A percentile compares a stretch with the other conserved stretches of the same genome.
These are phyloP conservation scores for Pogonus chalceus DNA, from an alignment of 1,140 invertebrate genomes.

Conservation along the genomic window DNA sequence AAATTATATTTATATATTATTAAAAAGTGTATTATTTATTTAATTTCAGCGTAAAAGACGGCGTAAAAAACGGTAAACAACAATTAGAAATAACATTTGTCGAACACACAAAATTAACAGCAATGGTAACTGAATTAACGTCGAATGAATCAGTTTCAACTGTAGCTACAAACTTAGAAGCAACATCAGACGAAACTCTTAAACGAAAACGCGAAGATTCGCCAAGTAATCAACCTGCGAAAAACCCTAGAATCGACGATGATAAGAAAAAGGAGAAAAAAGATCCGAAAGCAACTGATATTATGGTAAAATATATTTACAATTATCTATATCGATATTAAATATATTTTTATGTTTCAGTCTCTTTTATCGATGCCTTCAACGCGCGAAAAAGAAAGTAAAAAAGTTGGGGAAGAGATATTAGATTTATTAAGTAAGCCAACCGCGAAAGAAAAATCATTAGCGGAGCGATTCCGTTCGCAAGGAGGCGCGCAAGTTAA, in stretches of 20 bases:
- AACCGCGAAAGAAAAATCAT: conserved; percentile 87
- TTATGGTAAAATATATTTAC: conserved; percentile 46
- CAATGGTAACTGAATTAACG: conserved; percentile 49
- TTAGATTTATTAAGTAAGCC: conserved; percentile 88
- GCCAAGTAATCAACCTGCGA: conserved; percentile 18
- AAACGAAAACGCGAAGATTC: conserved; percentile 36
- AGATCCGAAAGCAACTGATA: conserved; percentile 45
- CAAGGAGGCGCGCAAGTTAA: conserved; percentile 89
- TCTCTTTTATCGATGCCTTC: conserved; percentile 87
- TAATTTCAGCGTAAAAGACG: conserved; percentile 49
- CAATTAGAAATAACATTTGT: conserved; percentile 55
- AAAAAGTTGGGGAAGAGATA: conserved; percentile 93
- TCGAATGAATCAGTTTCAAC: conserved; percentile 24
- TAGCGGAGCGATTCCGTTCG: conserved; percentile 90
- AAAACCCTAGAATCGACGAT: conserved; percentile 28
- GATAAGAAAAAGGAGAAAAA: conserved; percentile 35
- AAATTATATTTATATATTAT: too few relatives aligned
- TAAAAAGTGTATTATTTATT: too few relatives aligned
- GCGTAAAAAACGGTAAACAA: conserved; percentile 44
- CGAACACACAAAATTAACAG: conserved; percentile 59
- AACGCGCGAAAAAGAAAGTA: conserved; percentile 88
- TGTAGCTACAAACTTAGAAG: conserved; percentile 23
- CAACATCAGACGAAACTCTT: conserved; percentile 37
- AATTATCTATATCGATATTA: conserved; percentile 30
- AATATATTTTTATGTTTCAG: conserved; percentile 37